Conservation (phyloP, 2,888 invertebrate species). For the Morpho helenor region DNA sequence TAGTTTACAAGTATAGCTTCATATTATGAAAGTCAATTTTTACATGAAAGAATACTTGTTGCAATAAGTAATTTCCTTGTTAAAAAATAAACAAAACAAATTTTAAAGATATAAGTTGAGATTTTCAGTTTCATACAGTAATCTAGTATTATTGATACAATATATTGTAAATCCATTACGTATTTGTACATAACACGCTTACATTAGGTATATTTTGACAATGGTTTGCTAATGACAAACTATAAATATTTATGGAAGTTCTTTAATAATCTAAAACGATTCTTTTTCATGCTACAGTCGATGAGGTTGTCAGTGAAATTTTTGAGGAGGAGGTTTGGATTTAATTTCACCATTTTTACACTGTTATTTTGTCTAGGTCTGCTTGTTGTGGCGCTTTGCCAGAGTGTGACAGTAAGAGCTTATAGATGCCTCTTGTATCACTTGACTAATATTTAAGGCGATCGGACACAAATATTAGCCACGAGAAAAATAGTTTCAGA, state of each 20-base stretch:
- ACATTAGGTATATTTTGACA: too few species aligned
- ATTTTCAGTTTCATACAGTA: too few species aligned
- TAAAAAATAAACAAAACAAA: too few species aligned
- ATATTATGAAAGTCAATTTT: too few species aligned
- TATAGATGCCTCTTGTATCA: conserved; percentile 36
- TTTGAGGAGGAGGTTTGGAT: conserved; percentile 69
- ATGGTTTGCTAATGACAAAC: neutral
- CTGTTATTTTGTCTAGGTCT: conserved; percentile 34
- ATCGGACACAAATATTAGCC: conserved; percentile 20
- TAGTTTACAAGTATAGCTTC: too few species aligned
- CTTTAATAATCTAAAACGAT: conserved; percentile 17
- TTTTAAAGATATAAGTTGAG: too few species aligned
- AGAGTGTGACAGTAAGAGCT: conserved; percentile 34
- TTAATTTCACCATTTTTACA: conserved; percentile 36
- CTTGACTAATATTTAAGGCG: conserved; percentile 19
- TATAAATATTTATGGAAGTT: neutral
- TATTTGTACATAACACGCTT: too few species aligned
- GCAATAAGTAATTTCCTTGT: too few species aligned
- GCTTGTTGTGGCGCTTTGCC: conserved; percentile 38
- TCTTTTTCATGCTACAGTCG: conserved; percentile 74
- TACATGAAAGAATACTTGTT: too few species aligned
- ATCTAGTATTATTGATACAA: too few species aligned
- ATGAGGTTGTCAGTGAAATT: conserved; percentile 65
- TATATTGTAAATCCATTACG: too few species aligned
- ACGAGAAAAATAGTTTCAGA: too few species aligned